Conservation (phyloP, 1,140 invertebrate species). For the Heliothis subflexa region DNA sequence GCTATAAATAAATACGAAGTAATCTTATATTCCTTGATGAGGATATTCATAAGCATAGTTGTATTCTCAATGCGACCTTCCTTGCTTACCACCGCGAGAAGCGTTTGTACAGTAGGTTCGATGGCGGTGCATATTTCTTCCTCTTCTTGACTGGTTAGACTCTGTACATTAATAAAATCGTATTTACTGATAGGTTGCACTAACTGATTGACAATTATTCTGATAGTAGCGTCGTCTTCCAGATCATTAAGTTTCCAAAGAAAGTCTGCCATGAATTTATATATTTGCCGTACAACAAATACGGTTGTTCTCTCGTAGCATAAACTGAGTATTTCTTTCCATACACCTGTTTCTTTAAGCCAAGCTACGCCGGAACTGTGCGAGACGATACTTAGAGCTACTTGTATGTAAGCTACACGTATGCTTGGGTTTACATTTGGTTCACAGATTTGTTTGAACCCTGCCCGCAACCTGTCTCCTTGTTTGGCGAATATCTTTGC, state of each 20-base stretch:
- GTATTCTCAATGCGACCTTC: conserved; percentile 58
- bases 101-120: conserved; percentile 72
- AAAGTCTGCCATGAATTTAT: conserved; percentile 74
- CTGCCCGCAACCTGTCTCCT: conserved; percentile 60
- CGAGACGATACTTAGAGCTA: conserved; percentile 66
- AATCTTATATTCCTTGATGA: conserved; percentile 66
- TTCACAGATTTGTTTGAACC: conserved; percentile 65
- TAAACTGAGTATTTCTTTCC: conserved; percentile 73
- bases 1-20: conserved; percentile 61
- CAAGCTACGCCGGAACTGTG: conserved; percentile 73
- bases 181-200: conserved; percentile 63
- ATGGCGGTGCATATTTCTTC: conserved; percentile 65
- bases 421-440: conserved; percentile 66
- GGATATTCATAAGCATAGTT: conserved; percentile 59
- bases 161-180: conserved; percentile 64
- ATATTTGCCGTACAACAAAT: conserved; percentile 73
- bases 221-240: conserved; percentile 62
- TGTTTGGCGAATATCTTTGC: conserved; percentile 67
- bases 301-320: conserved; percentile 73
- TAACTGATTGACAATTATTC: conserved; percentile 63
- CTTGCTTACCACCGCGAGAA: conserved; percentile 63
- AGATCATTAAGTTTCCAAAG: conserved; percentile 74
- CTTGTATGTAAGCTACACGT: conserved; percentile 75
- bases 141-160: conserved; percentile 71
- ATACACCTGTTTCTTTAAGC: conserved; percentile 70